Evolutionary conservation across 2,888 invertebrate genomes (phyloP).

Genomic region (Drosophila ustulata): DNA sequence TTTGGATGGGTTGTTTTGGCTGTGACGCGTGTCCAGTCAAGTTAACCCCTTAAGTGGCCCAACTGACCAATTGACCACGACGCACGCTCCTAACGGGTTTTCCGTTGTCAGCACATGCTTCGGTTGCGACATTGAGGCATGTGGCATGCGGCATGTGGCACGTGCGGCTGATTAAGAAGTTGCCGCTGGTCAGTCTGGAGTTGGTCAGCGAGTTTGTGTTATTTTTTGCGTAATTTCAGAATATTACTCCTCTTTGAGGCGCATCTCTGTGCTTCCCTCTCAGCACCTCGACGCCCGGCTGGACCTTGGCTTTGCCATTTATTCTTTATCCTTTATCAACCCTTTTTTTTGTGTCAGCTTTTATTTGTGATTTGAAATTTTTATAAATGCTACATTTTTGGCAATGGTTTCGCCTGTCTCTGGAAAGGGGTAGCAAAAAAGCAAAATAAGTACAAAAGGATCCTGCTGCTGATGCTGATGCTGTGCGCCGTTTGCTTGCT

Average conservation of each 20-base stretch:
- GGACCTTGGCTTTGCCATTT: slow-evolving; percentile 1
- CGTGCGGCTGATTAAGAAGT: slow-evolving; percentile 63
- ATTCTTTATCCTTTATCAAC: slow-evolving; percentile 52
- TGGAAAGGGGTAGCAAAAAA: slow-evolving; percentile 71
- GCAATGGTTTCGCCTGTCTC: slow-evolving; percentile 55
- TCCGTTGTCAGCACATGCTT: slow-evolving; percentile 7
- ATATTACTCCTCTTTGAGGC: background rate
- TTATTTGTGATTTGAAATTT: slow-evolving; percentile 66
- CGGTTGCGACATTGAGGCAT: slow-evolving; percentile 14
- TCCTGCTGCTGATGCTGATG: slow-evolving; percentile 41
- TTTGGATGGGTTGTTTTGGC: slow-evolving; percentile 10
- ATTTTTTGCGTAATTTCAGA: slow-evolving; percentile 12
- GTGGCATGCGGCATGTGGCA: slow-evolving; percentile 67
- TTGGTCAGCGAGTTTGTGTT: slow-evolving; percentile 32
- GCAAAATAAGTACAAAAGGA: slow-evolving; percentile 48
- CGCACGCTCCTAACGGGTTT: slow-evolving; percentile 41
- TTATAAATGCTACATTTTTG: slow-evolving; percentile 77
- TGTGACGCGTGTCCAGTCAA: slow-evolving; percentile 60
- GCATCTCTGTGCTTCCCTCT: slow-evolving; percentile 1
- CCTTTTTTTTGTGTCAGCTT: slow-evolving; percentile 64
- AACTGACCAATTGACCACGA: slow-evolving; percentile 55
- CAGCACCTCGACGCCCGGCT: slow-evolving; percentile 1
- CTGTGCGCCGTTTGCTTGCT: slow-evolving; percentile 39
- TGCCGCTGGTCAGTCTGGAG: slow-evolving; percentile 50
- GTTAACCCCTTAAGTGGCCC: slow-evolving; percentile 58